A percentile compares a stretch with the other conserved stretches of the same genome.
Evolutionary conservation across 2,888 invertebrate species (phyloP).

Genomic region (Lagria hirta): DNA sequence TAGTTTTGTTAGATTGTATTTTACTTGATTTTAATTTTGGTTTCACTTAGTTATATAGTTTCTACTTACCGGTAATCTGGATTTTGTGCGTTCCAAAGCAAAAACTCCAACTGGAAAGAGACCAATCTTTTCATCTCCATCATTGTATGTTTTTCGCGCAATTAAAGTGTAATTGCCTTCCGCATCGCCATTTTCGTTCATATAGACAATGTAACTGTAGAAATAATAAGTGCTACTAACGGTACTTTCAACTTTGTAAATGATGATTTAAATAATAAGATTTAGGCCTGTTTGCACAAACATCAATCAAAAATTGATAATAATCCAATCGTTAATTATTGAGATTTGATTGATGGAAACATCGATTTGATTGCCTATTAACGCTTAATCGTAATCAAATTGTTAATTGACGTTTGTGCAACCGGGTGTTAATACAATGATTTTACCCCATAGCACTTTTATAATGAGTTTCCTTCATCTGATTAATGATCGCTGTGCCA

Average conservation of each 20-base stretch:
- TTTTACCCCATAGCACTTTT: conserved; percentile 85
- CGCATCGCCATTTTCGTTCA: conserved; percentile 90
- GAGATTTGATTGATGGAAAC: too few relatives aligned
- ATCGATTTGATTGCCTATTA: too few relatives aligned
- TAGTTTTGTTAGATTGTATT: too few relatives aligned
- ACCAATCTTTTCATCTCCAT: conserved; percentile 58
- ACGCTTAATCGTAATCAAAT: too few relatives aligned
- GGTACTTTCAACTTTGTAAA: too few relatives aligned
- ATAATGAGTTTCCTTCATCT: conserved; percentile 77
- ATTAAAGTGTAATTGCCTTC: conserved; percentile 92
- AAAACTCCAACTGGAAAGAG: conserved; percentile 80
- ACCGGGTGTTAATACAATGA: conserved; percentile 10
- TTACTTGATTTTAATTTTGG: too few relatives aligned
- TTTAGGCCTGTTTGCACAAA: too few relatives aligned
- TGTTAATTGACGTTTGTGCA: not conserved
- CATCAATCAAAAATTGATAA: too few relatives aligned
- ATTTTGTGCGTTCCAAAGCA: conserved; percentile 59
- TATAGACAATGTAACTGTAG: conserved; percentile 83
- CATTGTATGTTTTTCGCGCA: conserved; percentile 55
- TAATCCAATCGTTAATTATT: too few relatives aligned
- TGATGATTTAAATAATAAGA: too few relatives aligned
- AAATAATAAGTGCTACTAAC: too few relatives aligned
- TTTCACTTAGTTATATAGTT: not conserved
- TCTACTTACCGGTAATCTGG: conserved; percentile 73
- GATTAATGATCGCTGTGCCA: conserved; percentile 78